Evolutionary conservation across 2,797 vertebrate species (phyloP), one percentile per base, ranked within the genome.

Genomic region (Schizopygopsis malacanthus): DNA sequence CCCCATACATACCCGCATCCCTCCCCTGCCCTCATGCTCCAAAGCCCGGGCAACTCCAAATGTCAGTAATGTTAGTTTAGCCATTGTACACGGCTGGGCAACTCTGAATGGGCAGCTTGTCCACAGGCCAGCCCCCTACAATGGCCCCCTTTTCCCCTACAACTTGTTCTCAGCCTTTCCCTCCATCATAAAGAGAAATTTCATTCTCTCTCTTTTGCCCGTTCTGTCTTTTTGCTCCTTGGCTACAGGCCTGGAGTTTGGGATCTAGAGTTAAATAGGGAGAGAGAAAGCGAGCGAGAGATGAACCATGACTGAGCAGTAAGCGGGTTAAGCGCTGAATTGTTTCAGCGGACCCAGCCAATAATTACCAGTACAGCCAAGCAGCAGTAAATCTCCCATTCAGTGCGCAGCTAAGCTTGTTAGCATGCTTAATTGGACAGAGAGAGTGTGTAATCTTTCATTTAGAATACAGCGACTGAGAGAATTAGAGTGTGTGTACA

Each of bases 61-160:
- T 94, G 95, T 95, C 96, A 94, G 91, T 93, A 94, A 95, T 97
- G 97, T 98, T 98, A 96, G 96, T 98, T 98, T 98, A 96, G 96
- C 96, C 95, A 97, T 98, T 97, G 96, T 93, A 92, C 96, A 97
- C 83, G 96, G 96, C 96, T 98, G 95, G 96, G 94, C 95, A 95
- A 92, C 89, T 95, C 95, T 97, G 95, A 97, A 97, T 96, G 96
- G 94, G 91, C 91, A 86, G 96, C 95, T 96, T 97, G 96, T 97
- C 96, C 96, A 95, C 92, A 90, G 94, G 92, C 95, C 93, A 94
- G 94, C 95, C 96, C 95, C 95, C 93, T 94, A 96, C 95, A 96
- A 96, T 93, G 94, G 93, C 92, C 93, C 92, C 93, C 94, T 94
- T 95, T 96, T 93, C 95, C 90, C 92, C 88, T 90, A 90, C 82